phyloP scores from a whole-genome alignment of 2,113 vertebrate species.

The Cacatua alba region DNA sequence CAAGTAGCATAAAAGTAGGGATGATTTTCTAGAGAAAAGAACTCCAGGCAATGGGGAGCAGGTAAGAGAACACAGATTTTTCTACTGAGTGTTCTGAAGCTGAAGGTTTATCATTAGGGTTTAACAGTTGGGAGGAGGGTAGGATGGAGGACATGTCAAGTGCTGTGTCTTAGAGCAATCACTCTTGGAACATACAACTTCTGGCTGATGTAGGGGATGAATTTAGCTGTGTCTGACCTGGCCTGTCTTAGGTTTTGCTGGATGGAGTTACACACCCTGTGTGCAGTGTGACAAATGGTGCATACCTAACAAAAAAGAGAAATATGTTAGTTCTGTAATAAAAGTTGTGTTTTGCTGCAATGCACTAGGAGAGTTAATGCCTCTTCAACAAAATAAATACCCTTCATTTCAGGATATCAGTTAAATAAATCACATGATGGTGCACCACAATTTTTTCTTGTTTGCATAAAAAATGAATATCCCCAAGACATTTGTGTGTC shows the following conservation, averaged over 20 bases:
- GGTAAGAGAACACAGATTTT: not conserved
- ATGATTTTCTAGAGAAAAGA: not conserved
- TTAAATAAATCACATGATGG: not conserved
- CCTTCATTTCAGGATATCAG: not conserved
- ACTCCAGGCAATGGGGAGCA: not conserved
- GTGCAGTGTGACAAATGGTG: not conserved
- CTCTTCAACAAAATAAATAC: not conserved
- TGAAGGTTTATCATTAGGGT: not conserved
- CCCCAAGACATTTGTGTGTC: not conserved
- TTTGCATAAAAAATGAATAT: not conserved
- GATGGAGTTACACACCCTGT: not conserved
- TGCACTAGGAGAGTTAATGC: not conserved
- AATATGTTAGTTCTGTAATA: not conserved
- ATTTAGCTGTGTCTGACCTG: not conserved
- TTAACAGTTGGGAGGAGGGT: accelerated
- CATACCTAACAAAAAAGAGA: not conserved
- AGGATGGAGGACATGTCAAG: not conserved
- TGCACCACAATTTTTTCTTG: not conserved
- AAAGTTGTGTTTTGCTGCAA: not conserved
- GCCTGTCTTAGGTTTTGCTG: not conserved
- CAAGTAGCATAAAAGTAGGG: not conserved
- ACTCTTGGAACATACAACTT: not conserved
- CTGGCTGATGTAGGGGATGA: not conserved
- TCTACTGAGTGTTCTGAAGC: not conserved
- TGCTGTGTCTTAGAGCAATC: not conserved